Conservation (phyloP, 2,113 vertebrate species). For the Tinamus guttatus region DNA sequence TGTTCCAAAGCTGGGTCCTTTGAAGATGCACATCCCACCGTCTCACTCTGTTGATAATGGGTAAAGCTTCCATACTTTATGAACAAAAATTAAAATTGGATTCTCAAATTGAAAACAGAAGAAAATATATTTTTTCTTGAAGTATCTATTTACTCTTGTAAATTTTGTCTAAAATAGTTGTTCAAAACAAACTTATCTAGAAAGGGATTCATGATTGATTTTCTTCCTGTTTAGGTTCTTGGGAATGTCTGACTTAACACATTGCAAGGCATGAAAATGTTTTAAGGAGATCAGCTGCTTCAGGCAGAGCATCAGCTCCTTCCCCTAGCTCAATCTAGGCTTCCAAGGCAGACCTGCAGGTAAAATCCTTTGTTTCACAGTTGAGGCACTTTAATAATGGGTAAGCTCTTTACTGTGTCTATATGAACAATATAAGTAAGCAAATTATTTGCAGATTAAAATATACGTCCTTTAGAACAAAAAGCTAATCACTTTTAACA, state of each 20-base stretch:
- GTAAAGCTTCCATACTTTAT: not conserved
- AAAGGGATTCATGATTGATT: not conserved
- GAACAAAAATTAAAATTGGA: not conserved
- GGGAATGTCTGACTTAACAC: slow-evolving; percentile 35
- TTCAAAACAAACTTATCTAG: not conserved
- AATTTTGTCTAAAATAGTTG: not conserved
- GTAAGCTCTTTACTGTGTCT: not conserved
- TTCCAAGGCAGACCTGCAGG: slow-evolving; percentile 67
- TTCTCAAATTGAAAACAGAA: not conserved
- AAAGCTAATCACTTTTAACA: not conserved
- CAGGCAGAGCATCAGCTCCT: slow-evolving; percentile 23
- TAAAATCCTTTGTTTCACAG: slow-evolving; percentile 32
- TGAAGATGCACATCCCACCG: not conserved
- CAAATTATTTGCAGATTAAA: not conserved
- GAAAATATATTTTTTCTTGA: not conserved
- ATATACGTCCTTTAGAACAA: not conserved
- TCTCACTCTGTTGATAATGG: not conserved
- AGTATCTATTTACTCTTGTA: not conserved
- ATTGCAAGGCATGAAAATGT: slow-evolving; percentile 73
- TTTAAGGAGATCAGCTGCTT: slow-evolving; percentile 64
- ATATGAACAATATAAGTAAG: not conserved
- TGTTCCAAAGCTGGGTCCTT: not conserved
- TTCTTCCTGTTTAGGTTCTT: slow-evolving; percentile 61
- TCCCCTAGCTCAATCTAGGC: slow-evolving; percentile 39
- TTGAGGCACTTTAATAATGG: not conserved